phyloP scores from a whole-genome alignment of 2,888 invertebrate genomes.

The Syrphus vitripennis region DNA sequence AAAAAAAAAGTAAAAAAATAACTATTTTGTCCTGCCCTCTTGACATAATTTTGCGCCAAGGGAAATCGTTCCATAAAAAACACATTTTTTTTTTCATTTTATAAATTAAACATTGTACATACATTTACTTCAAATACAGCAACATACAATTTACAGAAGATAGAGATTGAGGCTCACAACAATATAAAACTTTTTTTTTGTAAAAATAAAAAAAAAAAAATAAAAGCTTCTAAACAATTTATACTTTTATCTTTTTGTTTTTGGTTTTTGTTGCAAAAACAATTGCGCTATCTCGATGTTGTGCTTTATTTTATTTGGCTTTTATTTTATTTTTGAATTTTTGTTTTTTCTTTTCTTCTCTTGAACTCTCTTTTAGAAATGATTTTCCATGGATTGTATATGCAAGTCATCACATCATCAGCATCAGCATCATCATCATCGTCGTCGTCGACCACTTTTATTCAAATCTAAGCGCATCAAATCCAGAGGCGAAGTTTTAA shows the following conservation, averaged over 20 bases:
- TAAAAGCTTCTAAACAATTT: constrained; percentile 33
- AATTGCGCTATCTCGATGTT: constrained; percentile 66
- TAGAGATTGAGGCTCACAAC: constrained; percentile 40
- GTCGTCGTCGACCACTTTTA: constrained; percentile 57
- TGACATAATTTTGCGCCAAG: constrained; percentile 2
- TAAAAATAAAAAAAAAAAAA: background rate
- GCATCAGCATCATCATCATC: background rate
- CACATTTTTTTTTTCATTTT: background rate
- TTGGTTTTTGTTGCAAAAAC: constrained; percentile 58
- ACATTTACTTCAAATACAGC: constrained; percentile 14
- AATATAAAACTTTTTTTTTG: constrained; percentile 6
- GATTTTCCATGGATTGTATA: constrained; percentile 70
- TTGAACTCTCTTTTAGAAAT: constrained; percentile 69
- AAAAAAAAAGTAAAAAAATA: background rate
- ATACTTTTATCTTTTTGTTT: constrained; percentile 17
- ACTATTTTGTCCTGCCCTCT: background rate
- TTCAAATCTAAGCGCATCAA: constrained; percentile 62
- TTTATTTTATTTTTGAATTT: constrained; percentile 72
- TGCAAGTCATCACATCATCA: constrained; percentile 63
- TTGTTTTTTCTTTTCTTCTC: constrained; percentile 58
- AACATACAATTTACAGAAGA: constrained; percentile 17
- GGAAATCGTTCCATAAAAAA: background rate
- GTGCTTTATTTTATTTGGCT: constrained; percentile 71
- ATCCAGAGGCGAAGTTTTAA: constrained; percentile 48
- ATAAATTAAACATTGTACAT: background rate